Evolutionary conservation across 1,140 invertebrate species (phyloP).

Genomic region (Leptinotarsa texana): DNA sequence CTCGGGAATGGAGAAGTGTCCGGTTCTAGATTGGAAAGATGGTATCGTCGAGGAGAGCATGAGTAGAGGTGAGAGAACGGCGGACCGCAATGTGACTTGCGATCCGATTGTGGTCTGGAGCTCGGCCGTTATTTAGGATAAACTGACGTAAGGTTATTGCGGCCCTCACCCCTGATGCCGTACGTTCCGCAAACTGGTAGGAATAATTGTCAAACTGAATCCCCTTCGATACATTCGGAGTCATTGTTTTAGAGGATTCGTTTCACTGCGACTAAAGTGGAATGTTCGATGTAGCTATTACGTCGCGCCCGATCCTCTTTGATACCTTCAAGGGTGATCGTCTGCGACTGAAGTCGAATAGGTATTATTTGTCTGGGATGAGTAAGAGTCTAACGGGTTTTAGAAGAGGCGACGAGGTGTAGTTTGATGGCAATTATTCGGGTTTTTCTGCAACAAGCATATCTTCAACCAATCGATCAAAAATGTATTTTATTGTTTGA

Average conservation of each 20-base stretch:
- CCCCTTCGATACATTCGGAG: constrained; percentile 9
- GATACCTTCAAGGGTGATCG: too few species aligned
- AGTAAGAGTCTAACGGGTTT: too few species aligned
- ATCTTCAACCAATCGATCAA: too few species aligned
- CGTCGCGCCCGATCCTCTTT: too few species aligned
- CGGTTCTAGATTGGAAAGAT: constrained; percentile 24
- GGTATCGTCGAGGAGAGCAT: not conserved
- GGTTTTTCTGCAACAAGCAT: too few species aligned
- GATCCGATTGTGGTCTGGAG: constrained; percentile 23
- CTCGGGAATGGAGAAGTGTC: constrained; percentile 17
- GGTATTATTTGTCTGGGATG: too few species aligned
- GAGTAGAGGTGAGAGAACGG: not conserved
- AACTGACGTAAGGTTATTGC: constrained; percentile 26
- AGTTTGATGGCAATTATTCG: too few species aligned
- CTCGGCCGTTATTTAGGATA: constrained; percentile 24
- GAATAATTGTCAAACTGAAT: constrained; percentile 24
- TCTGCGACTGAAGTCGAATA: too few species aligned
- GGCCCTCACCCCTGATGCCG: not conserved
- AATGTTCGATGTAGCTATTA: too few species aligned
- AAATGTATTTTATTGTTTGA: too few species aligned
- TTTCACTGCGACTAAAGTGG: not conserved
- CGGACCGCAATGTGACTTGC: constrained; percentile 18
- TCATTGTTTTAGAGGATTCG: constrained; percentile 8
- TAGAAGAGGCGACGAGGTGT: too few species aligned
- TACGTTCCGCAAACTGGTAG: constrained; percentile 11